phyloP scores from a whole-genome alignment of 1,140 invertebrate species.

The Coptotermes formosanus region DNA sequence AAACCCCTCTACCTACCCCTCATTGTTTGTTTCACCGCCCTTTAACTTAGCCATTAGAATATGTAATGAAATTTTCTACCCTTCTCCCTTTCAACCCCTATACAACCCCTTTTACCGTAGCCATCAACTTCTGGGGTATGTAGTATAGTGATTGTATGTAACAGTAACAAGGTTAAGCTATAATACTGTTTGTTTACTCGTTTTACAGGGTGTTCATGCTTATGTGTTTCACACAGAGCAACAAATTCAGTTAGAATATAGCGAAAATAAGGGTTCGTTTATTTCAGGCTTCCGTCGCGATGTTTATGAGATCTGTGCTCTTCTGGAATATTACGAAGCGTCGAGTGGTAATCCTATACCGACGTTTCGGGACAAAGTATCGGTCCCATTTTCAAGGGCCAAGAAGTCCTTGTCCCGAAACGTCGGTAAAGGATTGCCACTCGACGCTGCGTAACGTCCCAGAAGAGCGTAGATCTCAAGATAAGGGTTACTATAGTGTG shows the following conservation, averaged over 20 bases:
- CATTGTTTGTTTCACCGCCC: background rate
- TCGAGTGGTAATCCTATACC: no score
- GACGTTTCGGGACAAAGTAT: no score
- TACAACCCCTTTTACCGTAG: background rate
- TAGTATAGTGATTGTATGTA: background rate
- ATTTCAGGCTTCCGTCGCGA: no score
- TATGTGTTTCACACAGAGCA: background rate
- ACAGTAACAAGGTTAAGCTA: background rate
- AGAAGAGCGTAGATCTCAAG: no score
- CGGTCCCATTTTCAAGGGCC: no score
- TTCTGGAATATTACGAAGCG: no score
- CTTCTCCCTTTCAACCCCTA: background rate
- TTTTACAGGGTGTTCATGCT: background rate
- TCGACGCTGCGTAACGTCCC: no score
- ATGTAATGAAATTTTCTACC: constrained; percentile 3
- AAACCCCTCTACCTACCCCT: background rate
- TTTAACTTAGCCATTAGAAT: constrained; percentile 17
- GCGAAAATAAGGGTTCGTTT: background rate
- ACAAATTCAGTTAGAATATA: background rate
- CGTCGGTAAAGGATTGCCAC: no score
- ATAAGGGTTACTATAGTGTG: no score
- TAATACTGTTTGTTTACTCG: background rate
- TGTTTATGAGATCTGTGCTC: no score
- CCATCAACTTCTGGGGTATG: constrained; percentile 5
- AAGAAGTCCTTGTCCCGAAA: no score